phyloP scores from a whole-genome alignment of 2,888 invertebrate genomes.

The Epirrhoe tristata region DNA sequence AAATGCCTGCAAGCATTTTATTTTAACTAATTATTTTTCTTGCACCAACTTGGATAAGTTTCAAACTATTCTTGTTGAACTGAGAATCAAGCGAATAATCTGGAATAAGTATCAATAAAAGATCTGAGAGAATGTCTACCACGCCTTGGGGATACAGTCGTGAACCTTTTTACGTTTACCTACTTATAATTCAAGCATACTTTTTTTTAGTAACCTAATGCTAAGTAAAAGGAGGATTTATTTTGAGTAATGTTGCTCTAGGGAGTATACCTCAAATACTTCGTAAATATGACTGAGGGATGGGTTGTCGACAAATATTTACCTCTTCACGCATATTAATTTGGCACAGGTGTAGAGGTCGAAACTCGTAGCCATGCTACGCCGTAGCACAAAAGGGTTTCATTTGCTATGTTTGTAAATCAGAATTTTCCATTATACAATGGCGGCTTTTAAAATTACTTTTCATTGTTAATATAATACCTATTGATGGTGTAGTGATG shows the following conservation, averaged over 20 bases:
- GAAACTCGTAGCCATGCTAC: conserved; percentile 27
- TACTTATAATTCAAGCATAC: background rate
- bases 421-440: background rate
- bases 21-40: conserved; percentile 7
- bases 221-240: background rate
- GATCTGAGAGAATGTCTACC: no score
- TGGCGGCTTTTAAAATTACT: background rate
- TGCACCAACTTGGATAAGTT: no score
- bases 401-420: conserved; percentile 60
- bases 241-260: conserved; percentile 6
- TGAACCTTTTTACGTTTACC: no score
- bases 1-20: background rate
- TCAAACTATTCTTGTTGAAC: no score
- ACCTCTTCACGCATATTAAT: conserved; percentile 35
- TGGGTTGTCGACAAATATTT: conserved; percentile 33
- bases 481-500: background rate
- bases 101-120: no score
- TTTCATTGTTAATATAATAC: no score
- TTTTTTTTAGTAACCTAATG: background rate
- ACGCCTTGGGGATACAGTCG: no score
- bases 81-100: background rate
- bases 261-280: background rate
- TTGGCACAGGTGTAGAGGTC: conserved; percentile 63
- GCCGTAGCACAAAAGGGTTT: conserved; percentile 38
- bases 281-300: conserved; percentile 22